Evolutionary conservation across 2,113 vertebrate species (phyloP).

Genomic region (Elgaria multicarinata): DNA sequence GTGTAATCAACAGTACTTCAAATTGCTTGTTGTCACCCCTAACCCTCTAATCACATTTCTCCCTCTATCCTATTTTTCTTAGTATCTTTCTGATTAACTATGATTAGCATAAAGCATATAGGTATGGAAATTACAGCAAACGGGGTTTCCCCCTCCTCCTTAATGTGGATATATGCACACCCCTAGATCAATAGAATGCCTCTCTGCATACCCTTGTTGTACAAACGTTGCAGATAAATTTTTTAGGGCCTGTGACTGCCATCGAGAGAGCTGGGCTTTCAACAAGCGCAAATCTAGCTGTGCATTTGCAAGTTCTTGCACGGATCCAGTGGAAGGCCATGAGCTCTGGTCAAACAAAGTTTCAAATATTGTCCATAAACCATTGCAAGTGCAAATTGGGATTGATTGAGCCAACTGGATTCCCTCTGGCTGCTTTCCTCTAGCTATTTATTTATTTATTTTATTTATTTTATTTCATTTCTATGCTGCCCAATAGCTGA

Average conservation of each 20-base stretch:
- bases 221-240: background rate
- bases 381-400: background rate
- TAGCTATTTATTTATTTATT: too few relatives aligned
- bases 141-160: background rate
- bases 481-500: too few relatives aligned
- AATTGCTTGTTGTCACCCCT: slow-evolving; percentile 5
- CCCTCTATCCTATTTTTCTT: background rate
- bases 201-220: background rate
- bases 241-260: background rate
- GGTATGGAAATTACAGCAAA: slow-evolving; percentile 4
- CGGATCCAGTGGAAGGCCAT: background rate
- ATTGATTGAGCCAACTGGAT: background rate
- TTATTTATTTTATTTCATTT: too few relatives aligned
- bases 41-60: slow-evolving; percentile 17
- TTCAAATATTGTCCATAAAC: background rate
- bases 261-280: background rate
- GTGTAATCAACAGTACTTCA: slow-evolving; percentile 12
- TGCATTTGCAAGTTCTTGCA: background rate
- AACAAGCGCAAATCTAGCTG: background rate
- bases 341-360: background rate
- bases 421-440: background rate
- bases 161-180: too few relatives aligned
- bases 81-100: slow-evolving; percentile 16
- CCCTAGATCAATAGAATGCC: background rate
- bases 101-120: slow-evolving; percentile 6